Evolutionary conservation across 2,888 invertebrate species (phyloP), one percentile per base, ranked within the genome.

Genomic region (Harpalus rufipes): DNA sequence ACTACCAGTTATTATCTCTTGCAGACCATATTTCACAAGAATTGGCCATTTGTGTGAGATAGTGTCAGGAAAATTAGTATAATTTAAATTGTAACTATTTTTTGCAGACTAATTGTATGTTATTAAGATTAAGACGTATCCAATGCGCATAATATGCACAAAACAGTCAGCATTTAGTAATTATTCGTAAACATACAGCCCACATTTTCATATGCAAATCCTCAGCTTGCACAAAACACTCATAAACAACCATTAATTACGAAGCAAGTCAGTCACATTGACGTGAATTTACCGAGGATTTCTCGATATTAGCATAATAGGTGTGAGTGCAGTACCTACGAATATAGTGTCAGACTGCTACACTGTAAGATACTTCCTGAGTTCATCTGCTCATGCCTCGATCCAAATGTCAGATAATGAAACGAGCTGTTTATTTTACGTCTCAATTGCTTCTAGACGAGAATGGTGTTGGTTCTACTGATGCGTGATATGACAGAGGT

Each of bases 391-490:
- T 41, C 32, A 5, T 32, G 32, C 44, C 2, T 7, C 39, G 85
- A 85, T 85, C 72, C 84, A 79, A 80, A 85, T 58, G 80, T 80
- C 85, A 80, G 80, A 85, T 80, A 80, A 85, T 85, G 72, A 85
- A 85, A 59, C 80, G 79, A 65, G 59, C 56, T 80, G 85, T 85
- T 84, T 80, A 85, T 79, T 85, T 85, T 72, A 85, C 85, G 80
- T 85, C 79, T 85, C 85, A 85, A 85, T 84, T 79, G 84, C 65
- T 59, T 51, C 21, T 72, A 41, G 51, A 44, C 18, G 51, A 44
- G 51, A 21, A 76, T 76, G 12, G 39, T 8, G 56, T 10, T 76
- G 25, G n/a, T 14, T 39, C 39, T 68, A 68, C 68, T 68, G 32
- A 68, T 68, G 32, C 68, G 39, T 68, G 68, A 61, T 32, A 32